Evolutionary conservation across 2,888 invertebrate genomes (phyloP).

Genomic region (Ethmia dodecea): DNA sequence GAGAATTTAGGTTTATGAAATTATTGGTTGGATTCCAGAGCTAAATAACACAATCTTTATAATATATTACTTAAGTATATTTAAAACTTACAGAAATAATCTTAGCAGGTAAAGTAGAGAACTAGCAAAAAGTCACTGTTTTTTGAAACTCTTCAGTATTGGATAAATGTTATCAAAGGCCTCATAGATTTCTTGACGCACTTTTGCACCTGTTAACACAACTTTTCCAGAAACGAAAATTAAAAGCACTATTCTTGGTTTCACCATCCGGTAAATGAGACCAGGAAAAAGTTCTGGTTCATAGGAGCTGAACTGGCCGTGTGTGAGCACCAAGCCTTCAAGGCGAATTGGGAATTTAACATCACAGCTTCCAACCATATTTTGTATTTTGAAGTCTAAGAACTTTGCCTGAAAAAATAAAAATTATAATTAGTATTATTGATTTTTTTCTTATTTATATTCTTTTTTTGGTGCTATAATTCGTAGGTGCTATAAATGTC

Average conservation of each 20-base stretch:
- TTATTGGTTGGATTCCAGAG: no score
- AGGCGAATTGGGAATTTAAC: constrained; percentile 86
- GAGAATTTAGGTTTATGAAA: no score
- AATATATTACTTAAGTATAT: no score
- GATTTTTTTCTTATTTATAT: no score
- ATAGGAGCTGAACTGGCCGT: constrained; percentile 89
- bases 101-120: neutral
- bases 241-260: constrained; percentile 96
- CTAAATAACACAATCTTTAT: no score
- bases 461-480: no score
- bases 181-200: constrained; percentile 94
- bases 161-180: constrained; percentile 98
- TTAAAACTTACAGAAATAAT: constrained; percentile 1
- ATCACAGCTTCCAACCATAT: constrained; percentile 88
- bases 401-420: constrained; percentile 81
- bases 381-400: constrained; percentile 89
- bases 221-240: constrained; percentile 99
- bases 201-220: constrained; percentile 98
- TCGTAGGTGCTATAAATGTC: no score
- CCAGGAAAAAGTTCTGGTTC: constrained; percentile 99
- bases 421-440: neutral
- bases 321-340: constrained; percentile 85
- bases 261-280: constrained; percentile 98
- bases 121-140: constrained; percentile 72
- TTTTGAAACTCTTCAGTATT: constrained; percentile 96